Conservation (phyloP, 2,113 vertebrate species). For the Microtus pennsylvanicus region DNA sequence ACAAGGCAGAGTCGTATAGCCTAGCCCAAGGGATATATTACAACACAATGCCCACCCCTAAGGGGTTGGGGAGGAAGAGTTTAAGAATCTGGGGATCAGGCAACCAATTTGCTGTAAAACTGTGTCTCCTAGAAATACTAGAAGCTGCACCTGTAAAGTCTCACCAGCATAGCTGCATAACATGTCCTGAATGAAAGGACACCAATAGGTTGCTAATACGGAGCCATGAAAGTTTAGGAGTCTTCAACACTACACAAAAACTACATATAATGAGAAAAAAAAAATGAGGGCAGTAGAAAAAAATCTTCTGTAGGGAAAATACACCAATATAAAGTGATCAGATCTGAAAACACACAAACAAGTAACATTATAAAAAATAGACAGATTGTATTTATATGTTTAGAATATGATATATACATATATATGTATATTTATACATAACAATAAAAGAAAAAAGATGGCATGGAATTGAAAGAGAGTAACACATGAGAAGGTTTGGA, state of each 20-base stretch:
- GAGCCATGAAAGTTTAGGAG: background rate
- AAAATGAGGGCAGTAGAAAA: too few relatives aligned
- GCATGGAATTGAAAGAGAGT: background rate
- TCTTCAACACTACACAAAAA: background rate
- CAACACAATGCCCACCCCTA: background rate
- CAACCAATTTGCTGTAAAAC: background rate
- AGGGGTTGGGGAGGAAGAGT: background rate
- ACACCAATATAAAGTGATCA: background rate
- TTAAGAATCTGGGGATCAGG: background rate
- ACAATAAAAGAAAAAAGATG: background rate
- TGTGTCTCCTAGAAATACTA: background rate
- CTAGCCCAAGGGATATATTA: background rate
- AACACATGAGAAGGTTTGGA: background rate
- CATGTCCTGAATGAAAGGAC: background rate
- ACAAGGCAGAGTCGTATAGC: background rate
- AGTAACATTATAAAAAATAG: background rate
- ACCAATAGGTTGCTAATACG: background rate
- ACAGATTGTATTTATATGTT: background rate
- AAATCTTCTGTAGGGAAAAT: background rate
- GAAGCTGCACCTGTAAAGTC: background rate
- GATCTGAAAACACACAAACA: background rate
- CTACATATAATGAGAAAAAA: background rate
- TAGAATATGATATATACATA: background rate
- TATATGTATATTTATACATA: background rate
- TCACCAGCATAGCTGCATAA: background rate